Conservation (phyloP, 2,113 vertebrate species). For the Rhegmatorhina hoffmannsi region DNA sequence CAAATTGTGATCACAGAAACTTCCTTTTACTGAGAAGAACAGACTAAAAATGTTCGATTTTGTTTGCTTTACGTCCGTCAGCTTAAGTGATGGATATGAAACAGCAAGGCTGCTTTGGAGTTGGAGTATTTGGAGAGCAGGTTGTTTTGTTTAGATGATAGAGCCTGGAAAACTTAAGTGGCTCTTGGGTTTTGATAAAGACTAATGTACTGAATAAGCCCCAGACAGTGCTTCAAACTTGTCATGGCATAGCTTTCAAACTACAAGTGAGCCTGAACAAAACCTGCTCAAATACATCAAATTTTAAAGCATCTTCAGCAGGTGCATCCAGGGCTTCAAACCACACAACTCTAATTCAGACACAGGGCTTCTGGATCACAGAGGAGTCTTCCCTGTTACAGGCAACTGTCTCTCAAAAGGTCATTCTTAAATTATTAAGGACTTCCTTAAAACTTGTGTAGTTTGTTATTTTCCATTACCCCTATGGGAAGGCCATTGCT, state of each 20-base stretch:
- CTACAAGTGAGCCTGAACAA: fast-evolving
- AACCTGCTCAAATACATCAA: not conserved
- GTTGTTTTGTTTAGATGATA: not conserved
- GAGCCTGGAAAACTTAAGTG: not conserved
- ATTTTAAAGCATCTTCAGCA: not conserved
- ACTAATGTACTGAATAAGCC: not conserved
- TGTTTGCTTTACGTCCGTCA: not conserved
- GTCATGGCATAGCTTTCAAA: not conserved
- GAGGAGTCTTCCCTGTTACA: not conserved
- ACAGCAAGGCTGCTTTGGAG: fast-evolving
- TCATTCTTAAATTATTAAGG: not conserved
- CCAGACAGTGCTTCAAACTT: not conserved
- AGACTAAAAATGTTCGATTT: not conserved
- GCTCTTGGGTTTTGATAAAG: not conserved
- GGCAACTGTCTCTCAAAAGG: not conserved
- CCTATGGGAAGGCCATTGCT: not conserved
- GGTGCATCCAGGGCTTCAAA: fast-evolving
- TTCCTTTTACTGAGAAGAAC: not conserved
- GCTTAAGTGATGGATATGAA: fast-evolving
- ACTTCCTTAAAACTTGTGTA: not conserved
- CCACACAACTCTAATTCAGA: fast-evolving
- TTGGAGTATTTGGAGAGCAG: not conserved
- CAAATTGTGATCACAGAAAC: not conserved
- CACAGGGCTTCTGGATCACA: not conserved
- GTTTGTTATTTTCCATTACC: not conserved